Conservation (phyloP, 2,113 vertebrate species). For the Felis chaus region DNA sequence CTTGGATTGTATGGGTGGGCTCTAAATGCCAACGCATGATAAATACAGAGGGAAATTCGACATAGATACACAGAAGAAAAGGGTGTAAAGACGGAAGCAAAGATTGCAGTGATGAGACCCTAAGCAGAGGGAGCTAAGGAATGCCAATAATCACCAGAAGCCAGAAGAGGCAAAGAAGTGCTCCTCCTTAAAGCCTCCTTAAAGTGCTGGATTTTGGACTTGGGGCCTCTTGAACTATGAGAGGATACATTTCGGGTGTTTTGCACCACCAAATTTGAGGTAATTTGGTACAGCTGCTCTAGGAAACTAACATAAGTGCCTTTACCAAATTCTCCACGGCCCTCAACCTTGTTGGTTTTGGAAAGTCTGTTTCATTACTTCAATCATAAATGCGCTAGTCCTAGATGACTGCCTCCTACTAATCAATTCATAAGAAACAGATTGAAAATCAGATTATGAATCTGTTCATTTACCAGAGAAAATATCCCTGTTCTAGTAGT, state of each 20-base stretch:
- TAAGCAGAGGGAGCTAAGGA: background rate
- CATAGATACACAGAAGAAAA: background rate
- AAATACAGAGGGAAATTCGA: background rate
- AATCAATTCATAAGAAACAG: background rate
- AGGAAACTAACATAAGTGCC: background rate
- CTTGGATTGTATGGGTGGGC: background rate
- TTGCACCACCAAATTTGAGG: background rate
- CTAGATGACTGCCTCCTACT: background rate
- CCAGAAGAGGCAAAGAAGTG: background rate
- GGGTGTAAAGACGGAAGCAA: background rate
- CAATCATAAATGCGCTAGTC: background rate
- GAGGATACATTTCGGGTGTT: background rate
- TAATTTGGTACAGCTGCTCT: background rate
- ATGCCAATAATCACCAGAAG: background rate
- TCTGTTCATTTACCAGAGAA: constrained; percentile 15
- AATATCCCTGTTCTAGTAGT: background rate
- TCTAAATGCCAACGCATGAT: background rate
- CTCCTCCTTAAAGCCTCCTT: background rate
- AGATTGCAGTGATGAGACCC: background rate
- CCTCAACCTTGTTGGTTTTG: background rate
- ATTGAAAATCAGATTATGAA: background rate
- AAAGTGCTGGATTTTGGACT: background rate
- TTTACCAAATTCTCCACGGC: background rate
- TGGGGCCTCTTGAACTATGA: background rate
- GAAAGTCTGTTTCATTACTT: background rate